These are phyloP conservation scores for Lordiphosa mommai DNA, from an alignment of 1,140 invertebrate genomes.

Conservation along the genomic window DNA sequence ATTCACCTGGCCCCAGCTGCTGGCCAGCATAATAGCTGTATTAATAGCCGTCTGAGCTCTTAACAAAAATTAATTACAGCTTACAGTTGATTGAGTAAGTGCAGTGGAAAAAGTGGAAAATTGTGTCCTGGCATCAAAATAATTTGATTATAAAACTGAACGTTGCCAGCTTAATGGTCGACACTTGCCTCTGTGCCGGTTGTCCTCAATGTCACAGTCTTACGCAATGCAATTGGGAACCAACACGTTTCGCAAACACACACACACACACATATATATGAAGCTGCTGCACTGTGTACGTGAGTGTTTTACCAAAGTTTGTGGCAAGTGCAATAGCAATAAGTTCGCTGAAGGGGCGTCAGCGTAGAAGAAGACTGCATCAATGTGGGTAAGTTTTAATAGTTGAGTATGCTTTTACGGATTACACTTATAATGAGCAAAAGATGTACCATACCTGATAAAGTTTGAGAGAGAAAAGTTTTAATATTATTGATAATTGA, in stretches of 20 bases:
- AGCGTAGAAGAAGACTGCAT: neutral
- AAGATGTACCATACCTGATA: slow-evolving; percentile 11
- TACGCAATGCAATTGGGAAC: slow-evolving; percentile 55
- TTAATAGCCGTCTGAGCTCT: slow-evolving; percentile 16
- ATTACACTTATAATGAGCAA: slow-evolving; percentile 53
- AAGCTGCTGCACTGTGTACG: slow-evolving; percentile 29
- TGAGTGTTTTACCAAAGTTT: slow-evolving; percentile 59
- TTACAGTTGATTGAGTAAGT: slow-evolving; percentile 13
- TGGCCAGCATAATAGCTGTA: slow-evolving; percentile 18
- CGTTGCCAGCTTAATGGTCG: slow-evolving; percentile 30
- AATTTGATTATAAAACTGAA: slow-evolving; percentile 42
- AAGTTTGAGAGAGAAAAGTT: slow-evolving; percentile 1
- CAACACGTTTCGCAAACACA: slow-evolving; percentile 31
- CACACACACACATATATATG: slow-evolving; percentile 16
- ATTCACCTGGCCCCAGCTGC: neutral
- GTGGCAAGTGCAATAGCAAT: slow-evolving; percentile 32
- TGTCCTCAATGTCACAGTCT: slow-evolving; percentile 32
- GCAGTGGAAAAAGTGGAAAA: neutral
- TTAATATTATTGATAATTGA: slow-evolving; percentile 17
- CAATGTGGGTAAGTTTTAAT: neutral
- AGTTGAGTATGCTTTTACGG: slow-evolving; percentile 11
- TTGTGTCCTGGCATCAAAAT: slow-evolving; percentile 9
- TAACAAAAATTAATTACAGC: slow-evolving; percentile 48
- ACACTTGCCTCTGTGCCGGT: slow-evolving; percentile 4
- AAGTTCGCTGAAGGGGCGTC: neutral